Evolutionary conservation across 53 echinoderm and acorn worm genomes (phyloP).

Genomic region (Pentamera pediparva): DNA sequence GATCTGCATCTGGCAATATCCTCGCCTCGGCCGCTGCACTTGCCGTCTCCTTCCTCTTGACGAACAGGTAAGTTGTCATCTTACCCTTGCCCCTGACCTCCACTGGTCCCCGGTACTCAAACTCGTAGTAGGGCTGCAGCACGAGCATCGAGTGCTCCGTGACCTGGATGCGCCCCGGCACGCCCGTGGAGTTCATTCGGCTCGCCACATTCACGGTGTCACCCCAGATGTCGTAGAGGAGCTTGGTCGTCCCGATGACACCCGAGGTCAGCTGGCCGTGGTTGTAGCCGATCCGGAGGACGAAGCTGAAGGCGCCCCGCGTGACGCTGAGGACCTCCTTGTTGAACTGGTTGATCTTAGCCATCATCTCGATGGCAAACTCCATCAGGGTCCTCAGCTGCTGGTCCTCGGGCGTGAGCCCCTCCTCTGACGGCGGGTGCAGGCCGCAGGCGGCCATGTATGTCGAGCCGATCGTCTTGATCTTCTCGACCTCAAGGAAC

Average conservation of each 20-base stretch:
- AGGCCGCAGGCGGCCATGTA: conserved; percentile 99
- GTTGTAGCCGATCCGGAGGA: conserved; percentile 93
- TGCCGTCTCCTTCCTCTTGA: conserved; percentile 19
- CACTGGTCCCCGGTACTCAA: conserved; percentile 66
- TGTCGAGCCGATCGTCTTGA: conserved; percentile 97
- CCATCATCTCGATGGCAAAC: conserved; percentile 77
- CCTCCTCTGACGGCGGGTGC: conserved; percentile 41
- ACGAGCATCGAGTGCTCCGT: conserved; percentile 79
- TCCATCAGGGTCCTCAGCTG: conserved; percentile 75
- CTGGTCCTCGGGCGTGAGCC: conserved; percentile 26
- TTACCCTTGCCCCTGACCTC: conserved; percentile 87
- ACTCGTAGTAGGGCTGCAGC: conserved; percentile 66
- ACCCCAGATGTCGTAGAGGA: conserved; percentile 98
- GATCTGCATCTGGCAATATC: background rate
- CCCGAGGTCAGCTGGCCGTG: conserved; percentile 94
- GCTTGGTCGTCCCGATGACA: conserved; percentile 97
- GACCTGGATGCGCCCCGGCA: conserved; percentile 77
- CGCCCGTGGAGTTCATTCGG: conserved; percentile 96
- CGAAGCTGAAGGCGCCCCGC: conserved; percentile 85
- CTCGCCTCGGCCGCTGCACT: background rate
- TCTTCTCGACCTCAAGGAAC: conserved; percentile 86
- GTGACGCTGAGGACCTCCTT: conserved; percentile 90
- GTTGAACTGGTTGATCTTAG: conserved; percentile 66
- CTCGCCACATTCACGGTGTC: conserved; percentile 99
- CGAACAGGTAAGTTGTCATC: conserved; percentile 62